phyloP scores from a whole-genome alignment of 2,888 invertebrate genomes.

The Cataglyphis albicans region DNA sequence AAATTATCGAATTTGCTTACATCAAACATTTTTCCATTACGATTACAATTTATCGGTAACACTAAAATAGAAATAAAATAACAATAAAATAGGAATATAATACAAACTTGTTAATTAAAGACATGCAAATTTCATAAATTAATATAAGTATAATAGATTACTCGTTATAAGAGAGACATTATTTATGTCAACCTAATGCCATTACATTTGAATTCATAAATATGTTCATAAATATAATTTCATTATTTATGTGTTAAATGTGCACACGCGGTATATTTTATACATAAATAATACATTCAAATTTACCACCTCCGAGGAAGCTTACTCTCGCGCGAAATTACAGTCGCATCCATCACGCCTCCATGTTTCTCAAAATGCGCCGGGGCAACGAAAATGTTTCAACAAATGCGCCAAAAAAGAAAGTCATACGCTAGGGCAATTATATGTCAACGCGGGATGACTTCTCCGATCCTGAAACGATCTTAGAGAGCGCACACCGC shows the following conservation, averaged over 20 bases:
- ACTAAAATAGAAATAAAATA: neutral
- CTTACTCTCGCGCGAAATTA: constrained; percentile 21
- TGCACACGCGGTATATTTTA: constrained; percentile 15
- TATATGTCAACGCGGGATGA: constrained; percentile 21
- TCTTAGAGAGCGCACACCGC: neutral
- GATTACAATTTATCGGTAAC: neutral
- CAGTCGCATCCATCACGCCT: constrained; percentile 26
- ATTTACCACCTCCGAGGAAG: constrained; percentile 29
- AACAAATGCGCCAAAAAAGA: neutral
- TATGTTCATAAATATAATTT: neutral
- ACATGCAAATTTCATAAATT: constrained; percentile 8
- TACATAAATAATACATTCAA: constrained; percentile 45
- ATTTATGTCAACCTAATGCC: neutral
- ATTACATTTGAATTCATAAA: neutral
- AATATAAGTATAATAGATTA: neutral
- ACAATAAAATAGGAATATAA: neutral
- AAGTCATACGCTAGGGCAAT: neutral
- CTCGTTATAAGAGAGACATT: neutral
- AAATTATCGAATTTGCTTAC: neutral
- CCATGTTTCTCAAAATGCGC: neutral
- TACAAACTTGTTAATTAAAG: neutral
- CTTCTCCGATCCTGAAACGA: neutral
- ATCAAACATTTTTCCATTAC: neutral
- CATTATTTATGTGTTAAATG: constrained; percentile 20
- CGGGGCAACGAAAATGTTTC: neutral